A percentile compares a stretch with the other conserved stretches of the same genome.
Conservation (phyloP, 2,113 vertebrate genomes). For the Camelus dromedarius region DNA sequence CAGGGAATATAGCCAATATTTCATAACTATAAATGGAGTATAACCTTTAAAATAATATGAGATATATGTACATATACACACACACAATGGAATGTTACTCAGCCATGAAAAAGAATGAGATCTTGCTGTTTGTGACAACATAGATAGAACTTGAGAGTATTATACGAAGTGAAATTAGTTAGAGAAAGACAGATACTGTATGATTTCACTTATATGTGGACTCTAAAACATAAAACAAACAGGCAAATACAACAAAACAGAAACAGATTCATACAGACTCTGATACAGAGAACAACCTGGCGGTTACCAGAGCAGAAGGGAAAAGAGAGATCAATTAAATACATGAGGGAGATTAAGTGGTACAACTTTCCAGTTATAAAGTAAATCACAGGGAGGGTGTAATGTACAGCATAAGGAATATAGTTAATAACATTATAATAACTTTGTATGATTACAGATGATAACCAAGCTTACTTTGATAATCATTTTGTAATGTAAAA, state of each 20-base stretch:
- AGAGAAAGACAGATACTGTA: not conserved
- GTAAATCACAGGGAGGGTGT: not conserved
- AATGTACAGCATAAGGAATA: not conserved
- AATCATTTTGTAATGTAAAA: not conserved
- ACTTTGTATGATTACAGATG: not conserved
- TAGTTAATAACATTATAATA: not conserved
- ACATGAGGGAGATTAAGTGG: not conserved
- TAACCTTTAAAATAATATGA: not conserved
- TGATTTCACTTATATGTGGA: not conserved
- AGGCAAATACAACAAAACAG: too few relatives aligned
- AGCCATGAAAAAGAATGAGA: not conserved
- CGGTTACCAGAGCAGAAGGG: not conserved
- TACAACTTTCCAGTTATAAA: not conserved
- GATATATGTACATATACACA: not conserved
- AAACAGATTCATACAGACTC: not conserved
- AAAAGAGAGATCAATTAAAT: not conserved
- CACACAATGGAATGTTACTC: not conserved
- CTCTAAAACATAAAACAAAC: not conserved
- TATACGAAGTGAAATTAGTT: not conserved
- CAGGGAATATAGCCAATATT: not conserved
- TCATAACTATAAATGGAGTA: too few relatives aligned
- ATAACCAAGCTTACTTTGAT: not conserved
- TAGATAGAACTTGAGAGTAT: not conserved
- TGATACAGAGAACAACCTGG: not conserved
- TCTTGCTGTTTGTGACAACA: not conserved